Evolutionary conservation across 2,888 invertebrate species (phyloP).

Genomic region (Sclerodermus sp.): DNA sequence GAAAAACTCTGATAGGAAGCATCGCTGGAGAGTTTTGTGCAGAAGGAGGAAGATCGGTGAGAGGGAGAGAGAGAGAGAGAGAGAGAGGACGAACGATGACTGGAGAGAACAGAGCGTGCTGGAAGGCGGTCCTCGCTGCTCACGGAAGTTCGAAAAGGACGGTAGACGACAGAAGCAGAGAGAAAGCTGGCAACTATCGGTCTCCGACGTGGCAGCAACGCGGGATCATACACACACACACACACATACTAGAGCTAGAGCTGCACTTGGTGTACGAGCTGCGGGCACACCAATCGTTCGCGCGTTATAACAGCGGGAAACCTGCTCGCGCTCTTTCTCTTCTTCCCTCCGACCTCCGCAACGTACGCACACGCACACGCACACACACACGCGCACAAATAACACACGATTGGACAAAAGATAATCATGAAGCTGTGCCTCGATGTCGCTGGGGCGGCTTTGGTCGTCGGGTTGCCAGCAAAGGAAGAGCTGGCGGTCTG

Average conservation of each 20-base stretch:
- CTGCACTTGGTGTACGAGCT: too few species aligned
- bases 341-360: not conserved
- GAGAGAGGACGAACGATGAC: not conserved
- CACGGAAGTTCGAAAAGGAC: too few species aligned
- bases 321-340: not conserved
- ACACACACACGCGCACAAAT: conserved; percentile 1
- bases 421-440: conserved; percentile 23
- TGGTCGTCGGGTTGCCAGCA: too few species aligned
- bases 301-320: conserved; percentile 2
- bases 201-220: too few species aligned
- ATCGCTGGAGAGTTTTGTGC: conserved; percentile 13
- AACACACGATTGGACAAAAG: conserved; percentile 25
- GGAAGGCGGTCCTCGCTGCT: too few species aligned
- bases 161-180: too few species aligned
- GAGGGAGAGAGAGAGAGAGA: conserved; percentile 1
- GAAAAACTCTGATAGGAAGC: conserved; percentile 33
- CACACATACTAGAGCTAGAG: too few species aligned
- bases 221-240: too few species aligned
- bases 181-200: too few species aligned
- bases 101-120: conserved; percentile 10
- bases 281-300: too few species aligned
- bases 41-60: not conserved
- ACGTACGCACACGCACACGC: not conserved
- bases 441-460: too few species aligned
- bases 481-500: too few species aligned